phyloP scores from a whole-genome alignment of 2,113 vertebrate genomes.

The Dipodomys spectabilis region DNA sequence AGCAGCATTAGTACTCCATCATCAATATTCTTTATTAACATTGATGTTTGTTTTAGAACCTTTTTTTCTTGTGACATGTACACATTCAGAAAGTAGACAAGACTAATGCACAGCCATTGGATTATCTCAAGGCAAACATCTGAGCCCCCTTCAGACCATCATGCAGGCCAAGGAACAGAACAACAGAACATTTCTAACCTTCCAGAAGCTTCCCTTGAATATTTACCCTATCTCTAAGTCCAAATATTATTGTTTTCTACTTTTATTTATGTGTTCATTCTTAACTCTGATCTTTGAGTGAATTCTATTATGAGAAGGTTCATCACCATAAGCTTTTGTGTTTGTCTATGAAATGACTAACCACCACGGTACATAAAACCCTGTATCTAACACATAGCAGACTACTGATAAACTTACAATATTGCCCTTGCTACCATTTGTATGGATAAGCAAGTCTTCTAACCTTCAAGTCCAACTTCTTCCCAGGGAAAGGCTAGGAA shows the following conservation, averaged over 20 bases:
- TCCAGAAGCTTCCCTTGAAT: background rate
- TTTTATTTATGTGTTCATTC: background rate
- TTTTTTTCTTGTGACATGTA: background rate
- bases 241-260: background rate
- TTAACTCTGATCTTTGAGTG: background rate
- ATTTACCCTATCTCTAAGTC: background rate
- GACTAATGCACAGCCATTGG: background rate
- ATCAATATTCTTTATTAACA: background rate
- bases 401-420: background rate
- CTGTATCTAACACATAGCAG: background rate
- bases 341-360: background rate
- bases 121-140: background rate
- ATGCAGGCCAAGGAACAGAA: background rate
- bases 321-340: background rate
- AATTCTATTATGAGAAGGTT: background rate
- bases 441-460: background rate
- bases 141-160: too few species aligned
- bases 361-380: fast-evolving
- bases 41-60: background rate
- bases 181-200: background rate
- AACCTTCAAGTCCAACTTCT: background rate
- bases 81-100: background rate
- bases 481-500: background rate
- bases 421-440: background rate
- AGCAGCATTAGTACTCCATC: background rate